Percentiles rank a stretch among this genome's conserved stretches.
These are phyloP conservation scores for Apostichopus leukothele DNA, from an alignment of 53 echinoderm and acorn worm species.

Conservation along the genomic window DNA sequence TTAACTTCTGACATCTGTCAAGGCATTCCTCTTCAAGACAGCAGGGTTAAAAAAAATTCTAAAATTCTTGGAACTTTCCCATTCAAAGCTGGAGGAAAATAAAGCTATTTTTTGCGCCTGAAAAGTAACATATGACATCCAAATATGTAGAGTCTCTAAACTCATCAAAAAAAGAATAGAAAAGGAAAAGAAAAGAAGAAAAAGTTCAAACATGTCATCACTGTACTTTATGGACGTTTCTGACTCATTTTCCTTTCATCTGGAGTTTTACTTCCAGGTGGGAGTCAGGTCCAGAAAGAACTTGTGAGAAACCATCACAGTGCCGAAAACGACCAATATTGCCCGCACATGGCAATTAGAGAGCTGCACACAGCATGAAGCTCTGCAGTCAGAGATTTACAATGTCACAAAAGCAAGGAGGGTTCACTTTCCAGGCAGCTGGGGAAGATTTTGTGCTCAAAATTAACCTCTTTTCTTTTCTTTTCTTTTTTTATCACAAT, in stretches of 20 bases:
- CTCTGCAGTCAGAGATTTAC: not conserved
- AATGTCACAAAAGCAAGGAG: slow-evolving; percentile 5
- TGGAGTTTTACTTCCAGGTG: slow-evolving; percentile 20
- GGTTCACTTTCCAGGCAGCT: not conserved
- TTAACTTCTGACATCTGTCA: too few species aligned
- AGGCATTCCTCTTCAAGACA: too few species aligned
- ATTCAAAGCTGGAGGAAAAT: too few species aligned
- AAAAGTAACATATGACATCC: too few species aligned
- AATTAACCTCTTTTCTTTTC: slow-evolving; percentile 2
- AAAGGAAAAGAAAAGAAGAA: too few species aligned
- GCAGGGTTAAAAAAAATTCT: too few species aligned
- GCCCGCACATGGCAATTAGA: slow-evolving; percentile 45
- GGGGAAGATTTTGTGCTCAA: slow-evolving; percentile 1
- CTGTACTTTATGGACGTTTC: slow-evolving; percentile 18
- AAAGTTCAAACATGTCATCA: slow-evolving; percentile 25
- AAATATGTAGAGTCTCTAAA: too few species aligned
- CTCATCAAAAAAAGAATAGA: too few species aligned
- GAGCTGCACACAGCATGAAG: slow-evolving; percentile 22
- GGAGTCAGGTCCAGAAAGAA: not conserved
- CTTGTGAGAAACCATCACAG: slow-evolving; percentile 21
- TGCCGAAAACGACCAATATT: slow-evolving; percentile 5
- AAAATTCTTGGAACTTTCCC: too few species aligned
- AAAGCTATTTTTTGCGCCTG: too few species aligned
- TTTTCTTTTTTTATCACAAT: not conserved
- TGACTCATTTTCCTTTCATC: not conserved